phyloP scores from a whole-genome alignment of 1,140 invertebrate species.

The Phortica variegata region DNA sequence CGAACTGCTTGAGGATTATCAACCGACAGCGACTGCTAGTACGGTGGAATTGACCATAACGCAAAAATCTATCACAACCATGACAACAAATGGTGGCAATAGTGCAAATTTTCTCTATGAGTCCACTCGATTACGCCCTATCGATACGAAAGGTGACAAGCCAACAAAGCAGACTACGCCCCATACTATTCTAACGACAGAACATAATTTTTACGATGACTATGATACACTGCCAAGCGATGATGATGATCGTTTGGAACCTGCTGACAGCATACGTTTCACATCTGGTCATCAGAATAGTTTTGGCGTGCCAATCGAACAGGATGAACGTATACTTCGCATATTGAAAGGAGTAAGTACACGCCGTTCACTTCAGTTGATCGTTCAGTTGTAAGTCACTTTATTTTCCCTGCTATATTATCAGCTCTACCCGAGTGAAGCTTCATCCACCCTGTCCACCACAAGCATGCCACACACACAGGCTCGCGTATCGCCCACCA shows the following conservation, averaged over 20 bases:
- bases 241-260: constrained; percentile 37
- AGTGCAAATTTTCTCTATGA: constrained; percentile 19
- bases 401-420: background rate
- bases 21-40: constrained; percentile 6
- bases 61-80: constrained; percentile 8
- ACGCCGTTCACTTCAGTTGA: background rate
- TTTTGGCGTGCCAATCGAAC: constrained; percentile 64
- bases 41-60: constrained; percentile 5
- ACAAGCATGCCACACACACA: constrained; percentile 59
- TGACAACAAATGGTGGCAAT: constrained; percentile 14
- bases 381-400: background rate
- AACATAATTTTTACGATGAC: too few species aligned
- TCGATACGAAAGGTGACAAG: constrained; percentile 14
- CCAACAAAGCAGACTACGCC: background rate
- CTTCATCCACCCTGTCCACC: constrained; percentile 37
- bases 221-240: background rate
- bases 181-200: background rate
- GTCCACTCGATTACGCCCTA: constrained; percentile 34
- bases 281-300: constrained; percentile 65
- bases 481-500: constrained; percentile 62
- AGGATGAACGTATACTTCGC: constrained; percentile 58
- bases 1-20: constrained; percentile 1
- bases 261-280: constrained; percentile 57
- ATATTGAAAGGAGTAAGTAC: constrained; percentile 55
- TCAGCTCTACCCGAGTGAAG: constrained; percentile 43